Base-by-base conservation (phyloP, 2,888 invertebrate species). In the Cheilosia scutellata region DNA sequence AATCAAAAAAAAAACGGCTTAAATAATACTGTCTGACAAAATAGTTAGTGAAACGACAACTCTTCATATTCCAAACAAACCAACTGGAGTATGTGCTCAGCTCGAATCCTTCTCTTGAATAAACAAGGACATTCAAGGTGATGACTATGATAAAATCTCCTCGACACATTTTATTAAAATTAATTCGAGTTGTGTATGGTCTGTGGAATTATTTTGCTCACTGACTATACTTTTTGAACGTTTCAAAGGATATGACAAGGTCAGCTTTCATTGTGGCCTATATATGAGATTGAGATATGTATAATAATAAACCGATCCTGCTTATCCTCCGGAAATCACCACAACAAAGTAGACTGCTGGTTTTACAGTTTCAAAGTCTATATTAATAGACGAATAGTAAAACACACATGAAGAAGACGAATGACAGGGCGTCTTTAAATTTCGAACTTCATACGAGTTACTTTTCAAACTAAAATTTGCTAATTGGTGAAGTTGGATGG, bases 11-110 rank as follows among this genome's bases (percentile, higher is more conserved):
- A 74, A 76, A 49, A 55, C 60, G 62, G 44, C 63, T 82, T 65
- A 82, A 82, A 82, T 77, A 82, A 77, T 77, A 65, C 62, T 77
- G 82, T 82, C 82, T 82, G 82, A 77, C 76, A 82, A 76, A 78
- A 65, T 75, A 57, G 75, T 82, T 70, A 65, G 62, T 70, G 76
- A 82, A 82, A 76, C 58, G 82, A 76, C 76, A 76, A 70, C 58
- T 75, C 49, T 62, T 82, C 63, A 63, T 57, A 40, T 55, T 33
- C 27, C 40, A 49, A 55, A 68, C 60, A 60, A 80, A 74, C 60
- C 47, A 62, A 72, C 29, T 47, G 33, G 53, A 55, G 62, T 78
- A 78, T 78, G 70, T 78, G 70, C 77, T 77, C 44, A 44, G 57
- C 57, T 57, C 5, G 20, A 20, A n/a, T 55, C 6, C 40, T 70